Percentiles rank a stretch among this genome's conserved stretches.
Conservation (phyloP, 2,888 invertebrate genomes). For the Candidula unifasciata region DNA sequence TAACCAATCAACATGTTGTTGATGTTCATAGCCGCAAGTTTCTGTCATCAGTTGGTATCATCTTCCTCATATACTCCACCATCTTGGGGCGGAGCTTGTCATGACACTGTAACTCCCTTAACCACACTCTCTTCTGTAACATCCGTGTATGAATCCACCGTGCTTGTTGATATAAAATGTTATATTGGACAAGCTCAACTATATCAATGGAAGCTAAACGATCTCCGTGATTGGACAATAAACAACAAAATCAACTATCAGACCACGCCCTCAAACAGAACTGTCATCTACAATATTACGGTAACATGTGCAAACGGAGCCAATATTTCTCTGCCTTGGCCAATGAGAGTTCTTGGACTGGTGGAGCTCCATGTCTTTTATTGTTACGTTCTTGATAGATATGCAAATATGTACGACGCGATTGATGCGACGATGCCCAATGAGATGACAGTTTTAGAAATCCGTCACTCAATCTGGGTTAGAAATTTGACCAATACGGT, state of each 20-base stretch:
- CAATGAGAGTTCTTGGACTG: slow-evolving; percentile 43
- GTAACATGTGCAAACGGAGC: slow-evolving; percentile 36
- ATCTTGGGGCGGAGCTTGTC: background rate
- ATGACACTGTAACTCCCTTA: background rate
- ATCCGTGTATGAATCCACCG: background rate
- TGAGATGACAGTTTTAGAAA: slow-evolving; percentile 34
- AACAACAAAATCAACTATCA: slow-evolving; percentile 19
- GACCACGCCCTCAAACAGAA: slow-evolving; percentile 32
- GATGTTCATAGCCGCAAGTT: background rate
- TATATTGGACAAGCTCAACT: background rate
- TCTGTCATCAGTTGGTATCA: background rate
- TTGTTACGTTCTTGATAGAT: slow-evolving; percentile 41
- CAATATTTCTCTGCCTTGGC: slow-evolving; percentile 50
- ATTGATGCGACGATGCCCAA: background rate
- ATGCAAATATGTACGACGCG: slow-evolving; percentile 1
- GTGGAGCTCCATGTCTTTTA: slow-evolving; percentile 23
- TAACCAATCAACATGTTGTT: background rate
- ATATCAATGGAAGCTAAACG: slow-evolving; percentile 40
- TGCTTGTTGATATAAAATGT: slow-evolving; percentile 3
- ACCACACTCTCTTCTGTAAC: background rate
- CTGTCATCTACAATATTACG: slow-evolving; percentile 19
- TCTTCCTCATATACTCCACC: background rate
- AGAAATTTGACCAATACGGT: background rate
- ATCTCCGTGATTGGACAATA: slow-evolving; percentile 40
- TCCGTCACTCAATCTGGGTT: slow-evolving; percentile 38